Conservation (phyloP, 35 echinoderm and acorn worm genomes). For the Patiria miniata region DNA sequence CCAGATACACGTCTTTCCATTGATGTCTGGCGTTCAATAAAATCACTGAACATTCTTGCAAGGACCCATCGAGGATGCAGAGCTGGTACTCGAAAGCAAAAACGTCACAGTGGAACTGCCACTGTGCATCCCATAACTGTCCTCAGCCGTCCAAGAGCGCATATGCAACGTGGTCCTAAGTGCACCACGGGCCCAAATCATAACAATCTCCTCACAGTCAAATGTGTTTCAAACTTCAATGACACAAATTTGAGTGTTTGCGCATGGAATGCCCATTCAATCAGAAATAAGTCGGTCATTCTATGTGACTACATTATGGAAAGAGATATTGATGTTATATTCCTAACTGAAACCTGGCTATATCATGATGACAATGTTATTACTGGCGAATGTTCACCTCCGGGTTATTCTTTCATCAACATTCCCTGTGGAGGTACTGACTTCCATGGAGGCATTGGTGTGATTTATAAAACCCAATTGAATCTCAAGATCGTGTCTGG, state of each 20-base stretch:
- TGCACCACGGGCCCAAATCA: neutral
- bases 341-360: slow-evolving; percentile 70
- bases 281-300: slow-evolving; percentile 49
- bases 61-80: neutral
- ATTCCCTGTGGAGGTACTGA: no score
- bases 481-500: no score
- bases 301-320: slow-evolving; percentile 51
- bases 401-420: slow-evolving; percentile 59
- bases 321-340: slow-evolving; percentile 42
- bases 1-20: neutral
- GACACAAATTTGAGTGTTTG: neutral
- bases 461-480: no score
- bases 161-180: neutral
- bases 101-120: neutral
- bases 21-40: neutral
- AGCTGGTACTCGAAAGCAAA: neutral
- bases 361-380: slow-evolving; percentile 40
- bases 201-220: neutral
- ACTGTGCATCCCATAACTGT: neutral
- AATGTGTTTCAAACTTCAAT: neutral
- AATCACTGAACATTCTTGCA: neutral
- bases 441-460: no score
- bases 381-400: slow-evolving; percentile 52
- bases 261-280: slow-evolving; percentile 53
- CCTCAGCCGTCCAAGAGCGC: neutral